Evolutionary conservation across 1,140 invertebrate genomes (phyloP).

Genomic region (Lasioglossum albipes): DNA sequence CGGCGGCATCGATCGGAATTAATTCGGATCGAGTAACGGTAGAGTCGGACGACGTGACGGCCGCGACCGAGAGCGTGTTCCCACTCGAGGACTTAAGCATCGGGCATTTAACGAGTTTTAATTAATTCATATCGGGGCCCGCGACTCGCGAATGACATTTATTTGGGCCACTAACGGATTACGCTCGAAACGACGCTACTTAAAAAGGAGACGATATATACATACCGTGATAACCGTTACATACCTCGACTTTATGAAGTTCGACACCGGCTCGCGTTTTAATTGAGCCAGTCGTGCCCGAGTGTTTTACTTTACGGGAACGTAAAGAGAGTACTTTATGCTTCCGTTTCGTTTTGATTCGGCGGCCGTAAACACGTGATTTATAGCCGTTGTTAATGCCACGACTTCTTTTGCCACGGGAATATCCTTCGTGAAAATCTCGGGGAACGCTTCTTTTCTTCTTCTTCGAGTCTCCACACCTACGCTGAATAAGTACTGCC

Average conservation of each 20-base stretch:
- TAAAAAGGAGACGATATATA: constrained; percentile 17
- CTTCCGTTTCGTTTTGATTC: background rate
- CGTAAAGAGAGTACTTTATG: constrained; percentile 4
- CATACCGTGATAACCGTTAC: constrained; percentile 34
- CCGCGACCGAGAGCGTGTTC: background rate
- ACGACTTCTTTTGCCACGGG: too few species aligned
- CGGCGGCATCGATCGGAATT: constrained; percentile 37
- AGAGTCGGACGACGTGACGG: constrained; percentile 18
- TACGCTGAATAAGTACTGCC: too few species aligned
- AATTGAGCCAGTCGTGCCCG: background rate
- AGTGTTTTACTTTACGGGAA: background rate
- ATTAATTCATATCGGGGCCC: constrained; percentile 56
- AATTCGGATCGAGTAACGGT: constrained; percentile 61
- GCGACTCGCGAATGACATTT: constrained; percentile 42
- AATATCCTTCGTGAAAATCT: too few species aligned
- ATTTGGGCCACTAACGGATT: constrained; percentile 57
- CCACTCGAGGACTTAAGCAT: background rate
- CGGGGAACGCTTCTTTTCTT: too few species aligned
- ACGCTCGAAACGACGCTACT: constrained; percentile 23
- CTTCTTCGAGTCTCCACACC: too few species aligned
- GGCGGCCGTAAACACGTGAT: background rate
- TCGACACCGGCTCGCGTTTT: background rate
- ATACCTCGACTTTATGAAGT: constrained; percentile 16
- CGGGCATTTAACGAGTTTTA: constrained; percentile 30
- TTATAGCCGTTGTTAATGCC: background rate